These are phyloP conservation scores for Martes martes DNA, from an alignment of 2,113 vertebrate species.

Conservation along the genomic window DNA sequence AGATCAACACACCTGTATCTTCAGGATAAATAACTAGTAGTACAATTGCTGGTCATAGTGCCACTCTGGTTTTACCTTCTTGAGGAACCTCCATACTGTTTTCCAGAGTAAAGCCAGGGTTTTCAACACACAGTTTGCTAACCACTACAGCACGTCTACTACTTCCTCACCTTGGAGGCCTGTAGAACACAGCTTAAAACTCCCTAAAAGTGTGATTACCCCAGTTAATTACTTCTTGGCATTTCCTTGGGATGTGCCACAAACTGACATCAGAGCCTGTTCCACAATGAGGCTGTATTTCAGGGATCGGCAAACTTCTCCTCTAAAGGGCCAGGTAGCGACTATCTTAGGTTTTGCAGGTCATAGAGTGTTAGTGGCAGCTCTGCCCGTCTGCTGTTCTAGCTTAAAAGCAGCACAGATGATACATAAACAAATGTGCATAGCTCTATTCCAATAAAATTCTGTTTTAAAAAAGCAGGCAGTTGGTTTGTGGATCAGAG, in stretches of 20 bases:
- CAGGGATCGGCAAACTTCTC: background rate
- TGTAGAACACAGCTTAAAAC: background rate
- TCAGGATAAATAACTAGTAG: background rate
- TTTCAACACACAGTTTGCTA: background rate
- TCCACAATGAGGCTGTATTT: background rate
- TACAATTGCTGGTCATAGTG: background rate
- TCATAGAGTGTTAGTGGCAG: background rate
- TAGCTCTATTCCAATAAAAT: background rate
- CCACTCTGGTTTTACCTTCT: background rate
- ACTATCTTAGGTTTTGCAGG: background rate
- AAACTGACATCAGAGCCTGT: background rate
- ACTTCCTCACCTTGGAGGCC: background rate
- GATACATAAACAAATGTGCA: background rate
- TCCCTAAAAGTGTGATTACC: background rate
- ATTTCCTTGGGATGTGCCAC: background rate
- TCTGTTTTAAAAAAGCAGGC: background rate
- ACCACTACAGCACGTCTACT: rapidly evolving
- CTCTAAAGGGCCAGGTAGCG: background rate
- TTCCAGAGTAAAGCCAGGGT: background rate
- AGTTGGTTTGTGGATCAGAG: background rate
- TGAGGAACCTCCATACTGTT: background rate
- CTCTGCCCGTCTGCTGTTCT: background rate
- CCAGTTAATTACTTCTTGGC: background rate
- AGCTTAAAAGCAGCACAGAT: background rate
- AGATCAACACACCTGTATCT: background rate